phyloP scores from a whole-genome alignment of 37 sponge, comb jelly and placozoan genomes.

The Spongilla lacustris region DNA sequence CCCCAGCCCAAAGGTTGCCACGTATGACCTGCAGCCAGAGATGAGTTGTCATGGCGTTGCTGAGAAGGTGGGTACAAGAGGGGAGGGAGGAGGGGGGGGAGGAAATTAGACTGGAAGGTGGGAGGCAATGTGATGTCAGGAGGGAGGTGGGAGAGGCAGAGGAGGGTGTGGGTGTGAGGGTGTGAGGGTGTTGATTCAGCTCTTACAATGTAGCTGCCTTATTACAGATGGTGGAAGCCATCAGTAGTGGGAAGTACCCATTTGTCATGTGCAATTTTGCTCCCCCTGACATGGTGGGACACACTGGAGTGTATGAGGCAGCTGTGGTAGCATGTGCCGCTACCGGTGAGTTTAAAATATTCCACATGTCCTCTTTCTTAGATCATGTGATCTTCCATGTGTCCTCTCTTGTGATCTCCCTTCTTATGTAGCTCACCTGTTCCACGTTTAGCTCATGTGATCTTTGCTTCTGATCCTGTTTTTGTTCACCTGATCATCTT shows the following conservation, averaged over 20 bases:
- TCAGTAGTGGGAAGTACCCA: slow-evolving; percentile 79
- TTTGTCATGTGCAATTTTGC: slow-evolving; percentile 99
- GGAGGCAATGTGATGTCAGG: background rate
- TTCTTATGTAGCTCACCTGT: no score
- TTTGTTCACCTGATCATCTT: no score
- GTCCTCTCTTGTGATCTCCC: no score
- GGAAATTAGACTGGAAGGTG: background rate
- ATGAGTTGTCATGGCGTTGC: slow-evolving; percentile 95
- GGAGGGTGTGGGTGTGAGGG: background rate
- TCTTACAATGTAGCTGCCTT: background rate
- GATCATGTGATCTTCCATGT: background rate
- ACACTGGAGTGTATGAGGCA: slow-evolving; percentile 95
- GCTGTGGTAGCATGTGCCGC: slow-evolving; percentile 86
- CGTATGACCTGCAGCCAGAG: slow-evolving; percentile 95
- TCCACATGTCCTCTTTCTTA: background rate
- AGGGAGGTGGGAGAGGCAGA: background rate
- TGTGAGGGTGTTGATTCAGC: background rate
- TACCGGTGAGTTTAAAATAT: slow-evolving; percentile 63
- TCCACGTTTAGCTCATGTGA: no score
- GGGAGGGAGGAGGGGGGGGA: background rate
- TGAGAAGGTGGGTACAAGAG: slow-evolving; percentile 58
- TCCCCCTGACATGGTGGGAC: slow-evolving; percentile 99
- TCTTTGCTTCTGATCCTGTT: no score
- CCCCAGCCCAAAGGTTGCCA: slow-evolving; percentile 95
- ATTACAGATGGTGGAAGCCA: slow-evolving; percentile 79